Evolutionary conservation across 2,797 vertebrate species (phyloP), one percentile per base, ranked within the genome.

Genomic region (Girardinus metallicus): DNA sequence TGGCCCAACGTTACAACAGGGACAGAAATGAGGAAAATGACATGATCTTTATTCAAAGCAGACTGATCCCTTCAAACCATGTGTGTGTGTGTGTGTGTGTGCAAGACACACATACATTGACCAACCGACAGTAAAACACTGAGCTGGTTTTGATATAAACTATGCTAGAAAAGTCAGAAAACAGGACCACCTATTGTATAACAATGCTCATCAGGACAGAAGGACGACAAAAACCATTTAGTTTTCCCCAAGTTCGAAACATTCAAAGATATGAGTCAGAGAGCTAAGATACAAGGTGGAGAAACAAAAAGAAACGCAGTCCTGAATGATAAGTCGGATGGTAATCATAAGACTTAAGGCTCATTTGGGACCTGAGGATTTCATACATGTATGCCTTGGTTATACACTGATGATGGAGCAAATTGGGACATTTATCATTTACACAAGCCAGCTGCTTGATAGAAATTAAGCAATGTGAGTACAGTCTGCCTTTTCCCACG

Each of bases 341-440:
- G 82, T 84, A 92, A 92, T 87, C 81, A 89, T 83, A 93, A 93
- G 92, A 94, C 93, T 96, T 96, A 96, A 96, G 95, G 96, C 96
- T 96, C 93, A 91, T 93, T 93, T 95, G 92, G 95, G 94, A 95
- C 96, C 96, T 96, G 96, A 96, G 96, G 95, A 95, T 94, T 95
- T 92, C 86, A 93, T 93, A 94, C 90, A 91, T 92, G 94, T 91
- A 43, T 75, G 85, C 78, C 88, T 87, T 83, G 85, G 76, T 88
- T 83, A 86, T 76, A 86, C 86, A 91, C 82, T 83, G 86, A 64
- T 76, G 79, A 87, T 75, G 86, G 84, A 83, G 78, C 73, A 91
- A 80, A 83, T 82, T 85, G 80, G 89, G 88, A 91, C 86, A 92
- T 85, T 73, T 73, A 91, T 85, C 80, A 87, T 88, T 80, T 83